A percentile compares a stretch with the other conserved stretches of the same genome.
These are phyloP conservation scores for Phenganax stokvisi DNA, from an alignment of 92 coral and sea anemone genomes.

Conservation along the genomic window DNA sequence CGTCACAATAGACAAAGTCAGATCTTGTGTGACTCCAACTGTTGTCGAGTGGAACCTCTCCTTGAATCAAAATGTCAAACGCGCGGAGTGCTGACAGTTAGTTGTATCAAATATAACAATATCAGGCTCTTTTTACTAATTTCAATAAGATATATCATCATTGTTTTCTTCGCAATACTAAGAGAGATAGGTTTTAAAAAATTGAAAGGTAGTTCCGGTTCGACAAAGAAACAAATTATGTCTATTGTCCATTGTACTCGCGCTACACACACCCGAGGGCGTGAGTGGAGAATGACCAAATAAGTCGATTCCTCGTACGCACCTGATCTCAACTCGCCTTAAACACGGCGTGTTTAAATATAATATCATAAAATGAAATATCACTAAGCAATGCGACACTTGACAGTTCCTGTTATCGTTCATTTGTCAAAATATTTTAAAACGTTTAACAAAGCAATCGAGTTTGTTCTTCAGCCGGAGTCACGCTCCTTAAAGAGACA, in stretches of 20 bases:
- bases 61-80: too few species aligned
- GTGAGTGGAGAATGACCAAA: conserved; percentile 29
- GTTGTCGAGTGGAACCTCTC: too few species aligned
- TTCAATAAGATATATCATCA: too few species aligned
- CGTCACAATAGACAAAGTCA: too few species aligned
- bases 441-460: conserved; percentile 8
- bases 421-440: conserved; percentile 17
- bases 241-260: conserved; percentile 35
- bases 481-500: conserved; percentile 13
- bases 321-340: conserved; percentile 24
- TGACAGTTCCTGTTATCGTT: conserved; percentile 35
- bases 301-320: conserved; percentile 18
- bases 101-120: too few species aligned
- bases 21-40: too few species aligned
- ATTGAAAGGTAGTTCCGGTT: conserved; percentile 5
- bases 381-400: conserved; percentile 30
- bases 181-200: not conserved
- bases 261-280: conserved; percentile 11
- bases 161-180: not conserved
- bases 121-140: too few species aligned
- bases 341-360: not conserved
- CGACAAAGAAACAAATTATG: not conserved
- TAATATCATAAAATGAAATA: conserved; percentile 2
- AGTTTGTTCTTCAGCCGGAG: conserved; percentile 4
- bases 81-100: too few species aligned